Base-by-base conservation (phyloP, 2,888 invertebrate genomes). In the Platycnemis pennipes region DNA sequence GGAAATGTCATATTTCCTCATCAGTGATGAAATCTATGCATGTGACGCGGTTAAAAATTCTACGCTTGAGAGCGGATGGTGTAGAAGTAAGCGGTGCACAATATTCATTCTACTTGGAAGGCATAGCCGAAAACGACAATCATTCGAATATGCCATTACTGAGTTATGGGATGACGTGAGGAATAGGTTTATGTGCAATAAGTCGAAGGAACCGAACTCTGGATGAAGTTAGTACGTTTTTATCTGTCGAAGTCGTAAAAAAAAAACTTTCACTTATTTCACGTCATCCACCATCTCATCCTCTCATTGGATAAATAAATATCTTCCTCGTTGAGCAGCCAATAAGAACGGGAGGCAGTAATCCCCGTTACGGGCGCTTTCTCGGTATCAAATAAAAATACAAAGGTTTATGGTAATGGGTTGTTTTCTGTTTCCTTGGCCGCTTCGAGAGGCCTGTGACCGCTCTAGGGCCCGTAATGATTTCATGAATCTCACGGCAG, bases 351-450 rank as follows among this genome's bases (percentile, higher is more conserved):
- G 77, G 77, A 2, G 77, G 77, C 8, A 37, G 63, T 63, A 53
- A n/a, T 8, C 63, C 7, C 63, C 37, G 37, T 77, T 37, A 37
- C 77, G 77, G 37, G 77, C 31, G 37, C n/a, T 77, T 77, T 37
- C 31, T 11, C 37, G 77, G 16, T 31, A 3, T 13, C 77, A 31
- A 77, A 77, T 77, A 77, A 77, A 77, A 77, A 77, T 77, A 26
- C 77, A 13, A 77, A 31, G 77, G 8, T 77, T 77, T 77, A 77
- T 77, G 77, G 77, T 77, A 77, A 77, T 77, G 77, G 77, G 31
- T 77, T 77, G 77, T 77, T 77, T 77, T 77, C 77, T 37, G 11
- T 77, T 77, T 77, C 31, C 77, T 77, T 31, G 22, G 22, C 63
- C n/a, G 63, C 26, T n/a, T 37, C 16, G 77, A 37, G 37, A 26